Conservation (phyloP, 2,888 invertebrate genomes). For the Rapana venosa region DNA sequence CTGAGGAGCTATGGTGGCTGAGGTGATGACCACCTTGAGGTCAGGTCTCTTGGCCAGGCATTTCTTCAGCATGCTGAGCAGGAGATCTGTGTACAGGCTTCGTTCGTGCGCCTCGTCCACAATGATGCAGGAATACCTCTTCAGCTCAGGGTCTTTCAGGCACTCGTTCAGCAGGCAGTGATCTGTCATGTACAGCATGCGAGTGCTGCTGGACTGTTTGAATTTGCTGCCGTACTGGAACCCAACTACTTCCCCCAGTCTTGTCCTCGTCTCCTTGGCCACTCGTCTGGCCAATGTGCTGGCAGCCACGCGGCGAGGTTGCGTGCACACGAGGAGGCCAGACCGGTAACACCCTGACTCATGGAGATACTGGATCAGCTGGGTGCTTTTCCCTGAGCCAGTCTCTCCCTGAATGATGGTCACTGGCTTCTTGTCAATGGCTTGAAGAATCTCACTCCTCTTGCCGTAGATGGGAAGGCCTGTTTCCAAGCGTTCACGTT, state of each 20-base stretch:
- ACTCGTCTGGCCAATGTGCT: slow-evolving; percentile 75
- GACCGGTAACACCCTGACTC: slow-evolving; percentile 63
- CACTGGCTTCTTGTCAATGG: slow-evolving; percentile 67
- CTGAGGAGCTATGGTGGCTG: slow-evolving; percentile 77
- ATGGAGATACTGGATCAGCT: slow-evolving; percentile 76
- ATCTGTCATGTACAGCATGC: slow-evolving; percentile 76
- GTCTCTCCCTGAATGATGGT: slow-evolving; percentile 76
- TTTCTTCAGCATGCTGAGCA: slow-evolving; percentile 76
- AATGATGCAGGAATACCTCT: slow-evolving; percentile 68
- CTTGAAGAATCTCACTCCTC: slow-evolving; percentile 62
- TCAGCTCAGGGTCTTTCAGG: slow-evolving; percentile 65
- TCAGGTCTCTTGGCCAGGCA: slow-evolving; percentile 66
- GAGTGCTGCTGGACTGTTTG: slow-evolving; percentile 26
- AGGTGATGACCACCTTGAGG: slow-evolving; percentile 75
- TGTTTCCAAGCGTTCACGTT: slow-evolving; percentile 59
- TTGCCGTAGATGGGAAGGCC: slow-evolving; percentile 74
- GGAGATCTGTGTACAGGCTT: slow-evolving; percentile 76
- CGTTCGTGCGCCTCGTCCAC: slow-evolving; percentile 79
- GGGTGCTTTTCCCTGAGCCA: slow-evolving; percentile 79
- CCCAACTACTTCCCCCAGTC: slow-evolving; percentile 70
- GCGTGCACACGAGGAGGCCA: slow-evolving; percentile 75
- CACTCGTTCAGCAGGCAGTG: slow-evolving; percentile 75
- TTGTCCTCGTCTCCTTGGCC: slow-evolving; percentile 69
- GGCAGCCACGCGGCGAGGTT: slow-evolving; percentile 78
- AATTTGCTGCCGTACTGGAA: slow-evolving; percentile 70